Conservation (phyloP, 2,888 invertebrate genomes). For the Andrena trimmerana region DNA sequence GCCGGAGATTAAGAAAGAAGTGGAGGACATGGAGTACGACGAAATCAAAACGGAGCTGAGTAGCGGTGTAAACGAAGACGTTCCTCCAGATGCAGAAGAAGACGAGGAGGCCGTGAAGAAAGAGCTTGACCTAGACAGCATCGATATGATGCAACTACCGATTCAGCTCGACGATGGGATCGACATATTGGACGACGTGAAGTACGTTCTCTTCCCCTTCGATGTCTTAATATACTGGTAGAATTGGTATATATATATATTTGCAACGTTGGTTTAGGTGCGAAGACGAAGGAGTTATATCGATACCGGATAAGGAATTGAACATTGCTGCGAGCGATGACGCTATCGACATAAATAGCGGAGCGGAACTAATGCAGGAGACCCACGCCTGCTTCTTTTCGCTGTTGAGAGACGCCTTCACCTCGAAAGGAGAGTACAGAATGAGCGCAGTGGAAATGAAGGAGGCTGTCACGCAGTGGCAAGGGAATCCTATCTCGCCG, state of each 20-base stretch:
- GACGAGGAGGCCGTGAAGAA: constrained; percentile 81
- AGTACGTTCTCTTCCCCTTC: constrained; percentile 76
- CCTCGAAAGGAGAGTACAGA: constrained; percentile 93
- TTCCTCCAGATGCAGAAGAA: constrained; percentile 76
- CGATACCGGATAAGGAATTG: constrained; percentile 81
- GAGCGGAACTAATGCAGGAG: constrained; percentile 90
- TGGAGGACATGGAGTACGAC: constrained; percentile 81
- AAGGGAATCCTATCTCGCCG: constrained; percentile 92
- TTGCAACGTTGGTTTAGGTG: constrained; percentile 67
- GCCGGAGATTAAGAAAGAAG: constrained; percentile 81
- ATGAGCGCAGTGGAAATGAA: constrained; percentile 92
- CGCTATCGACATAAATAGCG: constrained; percentile 80
- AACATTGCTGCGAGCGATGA: constrained; percentile 71
- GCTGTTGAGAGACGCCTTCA: constrained; percentile 94
- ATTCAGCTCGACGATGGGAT: constrained; percentile 90
- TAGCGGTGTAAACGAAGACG: constrained; percentile 69
- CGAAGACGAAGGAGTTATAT: constrained; percentile 79
- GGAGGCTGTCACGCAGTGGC: constrained; percentile 90
- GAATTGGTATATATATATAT: neutral
- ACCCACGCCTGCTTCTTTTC: constrained; percentile 95
- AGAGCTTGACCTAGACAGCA: constrained; percentile 87
- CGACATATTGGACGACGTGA: constrained; percentile 86
- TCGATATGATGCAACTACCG: constrained; percentile 92
- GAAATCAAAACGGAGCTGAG: constrained; percentile 78
- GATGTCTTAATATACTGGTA: neutral